Percentiles rank a stretch among this genome's conserved stretches.
Evolutionary conservation across 1,140 invertebrate species (phyloP).

Genomic region (Zaprionus africanus): DNA sequence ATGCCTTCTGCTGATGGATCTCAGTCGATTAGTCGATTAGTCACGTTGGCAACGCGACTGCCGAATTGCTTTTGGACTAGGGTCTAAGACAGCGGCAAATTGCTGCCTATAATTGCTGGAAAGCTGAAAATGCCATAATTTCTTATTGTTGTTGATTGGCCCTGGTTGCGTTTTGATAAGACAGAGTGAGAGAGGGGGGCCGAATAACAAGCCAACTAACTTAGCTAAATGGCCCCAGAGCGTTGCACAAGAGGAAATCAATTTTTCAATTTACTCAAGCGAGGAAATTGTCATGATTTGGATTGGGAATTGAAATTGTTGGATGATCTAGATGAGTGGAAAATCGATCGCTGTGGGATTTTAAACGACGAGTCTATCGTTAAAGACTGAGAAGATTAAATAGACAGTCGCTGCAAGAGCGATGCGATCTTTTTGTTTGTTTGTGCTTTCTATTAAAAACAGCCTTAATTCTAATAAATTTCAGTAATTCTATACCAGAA

Average conservation of each 20-base stretch:
- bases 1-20: conserved; percentile 51
- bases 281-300: conserved; percentile 4
- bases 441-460: too few species aligned
- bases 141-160: conserved; percentile 45
- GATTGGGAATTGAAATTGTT: neutral
- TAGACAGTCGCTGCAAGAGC: neutral
- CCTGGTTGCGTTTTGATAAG: conserved; percentile 50
- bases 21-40: conserved; percentile 50
- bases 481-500: too few species aligned
- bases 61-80: conserved; percentile 31
- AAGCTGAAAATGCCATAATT: conserved; percentile 73
- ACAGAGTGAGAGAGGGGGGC: neutral
- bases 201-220: conserved; percentile 2
- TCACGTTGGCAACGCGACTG: conserved; percentile 20
- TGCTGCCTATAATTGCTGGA: conserved; percentile 66
- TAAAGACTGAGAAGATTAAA: neutral
- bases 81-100: conserved; percentile 36
- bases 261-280: conserved; percentile 43
- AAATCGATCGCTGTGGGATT: neutral
- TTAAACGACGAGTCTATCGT: neutral
- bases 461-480: too few species aligned
- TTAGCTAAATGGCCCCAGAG: conserved; percentile 12
- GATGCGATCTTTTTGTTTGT: neutral
- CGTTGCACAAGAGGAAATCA: conserved; percentile 67
- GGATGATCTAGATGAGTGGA: neutral